Evolutionary conservation across 2,888 invertebrate genomes (phyloP).

Genomic region (Meandrusa payeni): DNA sequence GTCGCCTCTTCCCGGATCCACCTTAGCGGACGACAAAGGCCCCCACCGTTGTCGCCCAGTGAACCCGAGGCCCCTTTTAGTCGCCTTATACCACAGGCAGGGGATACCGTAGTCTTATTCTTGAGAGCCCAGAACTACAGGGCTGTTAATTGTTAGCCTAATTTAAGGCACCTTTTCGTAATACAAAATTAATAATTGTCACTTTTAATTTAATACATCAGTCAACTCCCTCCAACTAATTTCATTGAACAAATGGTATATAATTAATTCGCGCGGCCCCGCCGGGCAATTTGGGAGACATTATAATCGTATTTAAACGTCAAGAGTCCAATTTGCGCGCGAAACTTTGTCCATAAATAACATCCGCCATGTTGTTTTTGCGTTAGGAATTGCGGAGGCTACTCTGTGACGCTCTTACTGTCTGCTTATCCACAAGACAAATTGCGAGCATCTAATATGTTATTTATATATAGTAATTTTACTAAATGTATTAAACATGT

Average conservation of each 20-base stretch:
- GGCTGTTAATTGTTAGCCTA: too few species aligned
- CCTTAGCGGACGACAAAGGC: too few species aligned
- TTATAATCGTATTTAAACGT: conserved; percentile 49
- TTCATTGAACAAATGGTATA: conserved; percentile 35
- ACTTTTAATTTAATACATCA: conserved; percentile 35
- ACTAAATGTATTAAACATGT: too few species aligned
- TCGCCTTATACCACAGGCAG: too few species aligned
- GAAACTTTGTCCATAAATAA: conserved; percentile 41
- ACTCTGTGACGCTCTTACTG: conserved; percentile 3
- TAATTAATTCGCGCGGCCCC: conserved; percentile 32
- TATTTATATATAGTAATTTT: too few species aligned
- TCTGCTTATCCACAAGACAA: background rate
- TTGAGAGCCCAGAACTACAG: too few species aligned
- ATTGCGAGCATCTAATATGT: too few species aligned
- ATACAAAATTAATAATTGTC: conserved; percentile 23
- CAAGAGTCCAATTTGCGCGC: conserved; percentile 44
- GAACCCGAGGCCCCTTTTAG: too few species aligned
- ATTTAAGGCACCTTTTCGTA: background rate
- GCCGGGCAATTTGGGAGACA: conserved; percentile 44
- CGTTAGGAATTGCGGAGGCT: conserved; percentile 21
- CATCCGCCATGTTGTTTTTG: conserved; percentile 36
- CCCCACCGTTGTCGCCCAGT: too few species aligned
- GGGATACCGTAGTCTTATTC: too few species aligned
- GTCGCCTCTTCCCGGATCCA: too few species aligned
- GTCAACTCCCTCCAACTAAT: conserved; percentile 31